phyloP scores from a whole-genome alignment of 2,113 vertebrate species.

The Dicaeum eximium region DNA sequence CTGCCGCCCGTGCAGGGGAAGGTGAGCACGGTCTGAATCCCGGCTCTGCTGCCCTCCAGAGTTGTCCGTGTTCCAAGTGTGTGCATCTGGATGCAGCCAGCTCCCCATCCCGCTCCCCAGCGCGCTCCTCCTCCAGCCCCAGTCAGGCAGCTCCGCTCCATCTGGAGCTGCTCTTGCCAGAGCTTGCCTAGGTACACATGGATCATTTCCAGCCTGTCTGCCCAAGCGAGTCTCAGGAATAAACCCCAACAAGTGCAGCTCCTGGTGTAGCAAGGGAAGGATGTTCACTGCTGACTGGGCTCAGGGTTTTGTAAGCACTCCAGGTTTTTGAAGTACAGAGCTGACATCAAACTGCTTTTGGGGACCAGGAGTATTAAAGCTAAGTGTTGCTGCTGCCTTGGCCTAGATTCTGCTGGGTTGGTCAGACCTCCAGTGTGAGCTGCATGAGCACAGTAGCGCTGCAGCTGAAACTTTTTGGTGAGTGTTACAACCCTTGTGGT shows the following conservation, averaged over 20 bases:
- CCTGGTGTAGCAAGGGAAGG: neutral
- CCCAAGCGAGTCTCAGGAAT: neutral
- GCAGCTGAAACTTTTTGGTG: neutral
- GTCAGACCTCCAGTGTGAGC: neutral
- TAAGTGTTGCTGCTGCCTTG: neutral
- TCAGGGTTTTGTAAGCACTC: neutral
- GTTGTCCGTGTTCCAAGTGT: neutral
- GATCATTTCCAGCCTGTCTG: neutral
- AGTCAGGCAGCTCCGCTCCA: conserved; percentile 27
- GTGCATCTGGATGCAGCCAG: neutral
- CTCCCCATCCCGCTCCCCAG: neutral
- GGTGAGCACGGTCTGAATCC: neutral
- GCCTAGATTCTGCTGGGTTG: neutral
- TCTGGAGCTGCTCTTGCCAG: conserved; percentile 24
- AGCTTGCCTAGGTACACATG: neutral
- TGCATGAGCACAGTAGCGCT: neutral
- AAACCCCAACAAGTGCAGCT: neutral
- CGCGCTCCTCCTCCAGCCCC: neutral
- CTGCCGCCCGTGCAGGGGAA: fast-evolving
- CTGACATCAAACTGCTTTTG: neutral
- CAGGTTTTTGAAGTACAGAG: neutral
- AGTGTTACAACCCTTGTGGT: fast-evolving
- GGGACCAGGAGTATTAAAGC: neutral
- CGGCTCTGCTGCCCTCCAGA: neutral
- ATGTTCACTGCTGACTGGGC: neutral